Conservation (phyloP, 2,888 invertebrate genomes). For the Ganaspis brasiliensis region DNA sequence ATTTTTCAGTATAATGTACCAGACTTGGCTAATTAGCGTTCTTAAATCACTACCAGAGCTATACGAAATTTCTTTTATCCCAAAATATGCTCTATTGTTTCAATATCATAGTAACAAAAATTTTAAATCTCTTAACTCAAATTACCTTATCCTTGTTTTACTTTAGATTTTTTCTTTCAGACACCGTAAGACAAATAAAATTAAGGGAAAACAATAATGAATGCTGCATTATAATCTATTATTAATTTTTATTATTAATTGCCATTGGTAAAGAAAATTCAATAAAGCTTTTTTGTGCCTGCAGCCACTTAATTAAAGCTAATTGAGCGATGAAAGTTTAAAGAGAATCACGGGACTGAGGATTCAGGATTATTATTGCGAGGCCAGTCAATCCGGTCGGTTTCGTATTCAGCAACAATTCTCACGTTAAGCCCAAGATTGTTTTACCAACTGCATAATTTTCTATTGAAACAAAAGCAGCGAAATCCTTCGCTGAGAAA, state of each 20-base stretch:
- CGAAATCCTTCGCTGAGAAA: constrained; percentile 27
- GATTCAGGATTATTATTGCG: constrained; percentile 16
- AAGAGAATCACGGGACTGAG: background rate
- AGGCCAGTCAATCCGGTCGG: constrained; percentile 4
- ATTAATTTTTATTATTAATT: constrained; percentile 1
- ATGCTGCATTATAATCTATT: background rate
- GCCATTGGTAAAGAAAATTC: background rate
- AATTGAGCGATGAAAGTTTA: background rate
- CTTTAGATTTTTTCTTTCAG: no score
- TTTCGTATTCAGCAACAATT: constrained; percentile 35
- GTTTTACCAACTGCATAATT: constrained; percentile 34
- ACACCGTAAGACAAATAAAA: no score
- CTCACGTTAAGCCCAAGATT: constrained; percentile 17
- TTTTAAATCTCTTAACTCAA: no score
- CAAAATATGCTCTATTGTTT: background rate
- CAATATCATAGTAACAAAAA: no score
- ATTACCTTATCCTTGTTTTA: no score
- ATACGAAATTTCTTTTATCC: background rate
- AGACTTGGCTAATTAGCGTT: constrained; percentile 9
- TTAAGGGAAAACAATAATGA: no score
- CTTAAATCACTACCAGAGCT: constrained; percentile 7
- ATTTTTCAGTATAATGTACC: constrained; percentile 16
- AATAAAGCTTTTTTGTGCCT: background rate
- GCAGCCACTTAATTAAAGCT: background rate
- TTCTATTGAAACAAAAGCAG: constrained; percentile 36